Conservation (phyloP, 2,888 invertebrate species). For the Mycalesis mineus region DNA sequence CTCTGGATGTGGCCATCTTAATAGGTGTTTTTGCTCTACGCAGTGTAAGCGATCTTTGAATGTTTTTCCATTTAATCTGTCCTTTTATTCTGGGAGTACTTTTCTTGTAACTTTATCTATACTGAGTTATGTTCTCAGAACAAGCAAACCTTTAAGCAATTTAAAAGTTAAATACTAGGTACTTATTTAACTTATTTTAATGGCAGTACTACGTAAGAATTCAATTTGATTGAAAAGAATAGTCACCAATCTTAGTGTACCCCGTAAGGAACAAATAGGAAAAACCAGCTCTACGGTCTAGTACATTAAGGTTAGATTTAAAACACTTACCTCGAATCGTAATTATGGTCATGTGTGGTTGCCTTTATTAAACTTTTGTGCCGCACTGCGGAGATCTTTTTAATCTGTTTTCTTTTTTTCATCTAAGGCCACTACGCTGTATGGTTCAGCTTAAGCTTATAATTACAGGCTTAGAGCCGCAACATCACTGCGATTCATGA, state of each 20-base stretch:
- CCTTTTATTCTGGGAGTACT: background rate
- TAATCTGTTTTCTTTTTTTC: slow-evolving; percentile 9
- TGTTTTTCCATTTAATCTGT: background rate
- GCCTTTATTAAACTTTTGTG: slow-evolving; percentile 19
- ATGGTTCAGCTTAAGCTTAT: background rate
- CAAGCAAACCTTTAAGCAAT: too few relatives aligned
- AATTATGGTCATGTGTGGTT: slow-evolving; percentile 8
- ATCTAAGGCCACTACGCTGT: background rate
- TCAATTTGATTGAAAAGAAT: too few relatives aligned
- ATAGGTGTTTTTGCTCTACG: slow-evolving; percentile 2
- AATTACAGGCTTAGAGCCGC: background rate
- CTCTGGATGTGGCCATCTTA: slow-evolving; percentile 7
- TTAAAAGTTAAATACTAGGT: too few relatives aligned
- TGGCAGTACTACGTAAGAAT: too few relatives aligned
- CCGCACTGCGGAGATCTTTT: slow-evolving; percentile 17
- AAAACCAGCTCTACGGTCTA: background rate
- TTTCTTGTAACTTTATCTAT: too few relatives aligned
- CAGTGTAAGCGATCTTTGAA: background rate
- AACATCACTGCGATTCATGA: too few relatives aligned
- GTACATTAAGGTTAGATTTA: background rate
- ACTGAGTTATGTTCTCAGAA: too few relatives aligned
- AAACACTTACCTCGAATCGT: background rate
- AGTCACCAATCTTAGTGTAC: too few relatives aligned
- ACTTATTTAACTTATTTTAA: too few relatives aligned
- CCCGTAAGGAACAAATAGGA: too few relatives aligned